Conservation (phyloP, 2,797 vertebrate genomes). For the Melanitta fusca region DNA sequence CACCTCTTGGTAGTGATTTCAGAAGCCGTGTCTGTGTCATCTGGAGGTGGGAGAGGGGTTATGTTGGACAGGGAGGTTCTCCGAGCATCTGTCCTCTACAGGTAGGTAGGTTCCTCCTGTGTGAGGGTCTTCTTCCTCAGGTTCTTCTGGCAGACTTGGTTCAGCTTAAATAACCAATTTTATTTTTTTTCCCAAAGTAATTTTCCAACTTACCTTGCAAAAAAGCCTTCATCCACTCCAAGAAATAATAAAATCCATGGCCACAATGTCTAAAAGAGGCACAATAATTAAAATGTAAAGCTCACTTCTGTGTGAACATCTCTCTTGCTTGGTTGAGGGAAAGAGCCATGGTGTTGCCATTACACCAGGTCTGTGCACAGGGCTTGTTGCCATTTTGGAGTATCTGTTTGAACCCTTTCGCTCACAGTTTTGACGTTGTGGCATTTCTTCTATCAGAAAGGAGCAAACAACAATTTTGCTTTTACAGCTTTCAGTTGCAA, state of each 20-base stretch:
- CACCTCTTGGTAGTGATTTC: neutral
- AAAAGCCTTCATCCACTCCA: neutral
- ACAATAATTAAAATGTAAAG: neutral
- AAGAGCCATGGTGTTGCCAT: neutral
- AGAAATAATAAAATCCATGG: neutral
- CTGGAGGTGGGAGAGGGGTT: neutral
- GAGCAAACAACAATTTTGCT: conserved; percentile 25
- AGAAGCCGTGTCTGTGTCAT: neutral
- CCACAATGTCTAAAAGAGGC: neutral
- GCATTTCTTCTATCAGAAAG: conserved; percentile 15
- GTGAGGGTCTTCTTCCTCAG: neutral
- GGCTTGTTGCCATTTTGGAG: neutral
- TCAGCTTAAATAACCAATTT: neutral
- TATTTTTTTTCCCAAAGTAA: too few species aligned
- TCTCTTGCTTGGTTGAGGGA: neutral
- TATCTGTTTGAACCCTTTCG: neutral
- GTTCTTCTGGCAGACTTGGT: neutral
- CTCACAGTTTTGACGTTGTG: neutral
- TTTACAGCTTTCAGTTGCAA: neutral
- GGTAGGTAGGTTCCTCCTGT: neutral
- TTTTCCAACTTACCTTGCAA: neutral
- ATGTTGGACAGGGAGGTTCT: neutral
- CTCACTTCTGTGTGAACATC: neutral
- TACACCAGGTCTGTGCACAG: neutral
- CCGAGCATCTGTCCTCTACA: neutral